Evolutionary conservation across 2,888 invertebrate genomes (phyloP).

Genomic region (Ophraella communa): DNA sequence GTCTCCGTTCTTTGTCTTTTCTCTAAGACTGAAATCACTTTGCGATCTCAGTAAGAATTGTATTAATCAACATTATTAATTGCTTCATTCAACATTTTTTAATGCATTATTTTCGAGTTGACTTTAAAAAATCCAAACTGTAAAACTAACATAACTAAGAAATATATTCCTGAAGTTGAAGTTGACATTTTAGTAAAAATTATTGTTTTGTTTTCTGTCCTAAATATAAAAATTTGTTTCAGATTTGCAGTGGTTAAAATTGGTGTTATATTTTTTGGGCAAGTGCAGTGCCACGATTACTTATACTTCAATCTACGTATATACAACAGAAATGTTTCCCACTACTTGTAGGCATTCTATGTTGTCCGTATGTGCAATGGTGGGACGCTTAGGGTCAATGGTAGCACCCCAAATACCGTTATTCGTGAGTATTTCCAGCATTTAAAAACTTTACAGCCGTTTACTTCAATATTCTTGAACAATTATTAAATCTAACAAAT

Average conservation of each 20-base stretch:
- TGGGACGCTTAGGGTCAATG: conserved; percentile 73
- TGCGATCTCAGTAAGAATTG: conserved; percentile 21
- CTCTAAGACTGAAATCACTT: conserved; percentile 10
- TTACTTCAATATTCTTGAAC: too few relatives aligned
- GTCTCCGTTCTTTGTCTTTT: conserved; percentile 16
- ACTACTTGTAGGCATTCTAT: conserved; percentile 71
- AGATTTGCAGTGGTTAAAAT: conserved; percentile 31
- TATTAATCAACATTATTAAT: conserved; percentile 22
- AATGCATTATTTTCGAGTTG: too few relatives aligned
- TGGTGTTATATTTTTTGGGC: conserved; percentile 38
- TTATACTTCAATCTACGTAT: conserved; percentile 43
- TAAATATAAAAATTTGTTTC: conserved; percentile 2
- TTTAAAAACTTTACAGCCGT: too few relatives aligned
- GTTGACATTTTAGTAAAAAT: too few relatives aligned
- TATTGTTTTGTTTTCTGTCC: background rate
- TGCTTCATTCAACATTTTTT: background rate
- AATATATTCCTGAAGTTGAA: too few relatives aligned
- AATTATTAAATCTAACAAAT: too few relatives aligned
- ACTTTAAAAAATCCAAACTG: too few relatives aligned
- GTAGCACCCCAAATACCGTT: conserved; percentile 74
- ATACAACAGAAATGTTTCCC: conserved; percentile 73
- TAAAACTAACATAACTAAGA: too few relatives aligned
- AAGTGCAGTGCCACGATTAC: conserved; percentile 44
- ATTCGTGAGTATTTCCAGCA: conserved; percentile 59
- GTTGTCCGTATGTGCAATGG: conserved; percentile 72